Evolutionary conservation across 64 coral and sea anemone genomes (phyloP).

Genomic region (Dendronephthya gigantea): DNA sequence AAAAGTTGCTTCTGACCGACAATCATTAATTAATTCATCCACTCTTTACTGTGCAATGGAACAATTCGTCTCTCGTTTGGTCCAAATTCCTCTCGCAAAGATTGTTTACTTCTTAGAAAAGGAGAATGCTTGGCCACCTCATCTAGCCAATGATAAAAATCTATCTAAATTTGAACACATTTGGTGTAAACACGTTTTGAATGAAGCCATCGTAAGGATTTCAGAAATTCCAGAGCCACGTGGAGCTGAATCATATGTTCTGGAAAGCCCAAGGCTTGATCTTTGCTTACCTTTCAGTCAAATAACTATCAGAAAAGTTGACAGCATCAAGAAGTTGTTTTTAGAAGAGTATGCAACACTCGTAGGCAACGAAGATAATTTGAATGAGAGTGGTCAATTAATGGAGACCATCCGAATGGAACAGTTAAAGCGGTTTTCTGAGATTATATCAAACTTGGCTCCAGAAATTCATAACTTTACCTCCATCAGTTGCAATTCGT

Average conservation of each 20-base stretch:
- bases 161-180: background rate
- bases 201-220: constrained; percentile 11
- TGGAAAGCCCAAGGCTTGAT: constrained; percentile 20
- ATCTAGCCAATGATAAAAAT: background rate
- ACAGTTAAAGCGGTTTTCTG: background rate
- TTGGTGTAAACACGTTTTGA: background rate
- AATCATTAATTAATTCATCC: background rate
- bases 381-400: background rate
- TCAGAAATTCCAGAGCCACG: constrained; percentile 39
- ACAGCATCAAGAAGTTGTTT: constrained; percentile 48
- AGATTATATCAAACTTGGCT: background rate
- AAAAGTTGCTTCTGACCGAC: background rate
- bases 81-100: background rate
- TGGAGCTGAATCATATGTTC: constrained; percentile 45
- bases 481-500: background rate
- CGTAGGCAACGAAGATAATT: background rate
- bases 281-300: constrained; percentile 51
- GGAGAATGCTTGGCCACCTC: constrained; percentile 4
- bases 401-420: background rate
- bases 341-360: constrained; percentile 34
- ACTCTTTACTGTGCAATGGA: constrained; percentile 14
- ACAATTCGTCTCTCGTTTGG: background rate
- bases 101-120: constrained; percentile 16
- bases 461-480: background rate
- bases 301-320: constrained; percentile 48